These are phyloP conservation scores for Redunca redunca DNA, from an alignment of 2,113 vertebrate genomes.

Conservation along the genomic window DNA sequence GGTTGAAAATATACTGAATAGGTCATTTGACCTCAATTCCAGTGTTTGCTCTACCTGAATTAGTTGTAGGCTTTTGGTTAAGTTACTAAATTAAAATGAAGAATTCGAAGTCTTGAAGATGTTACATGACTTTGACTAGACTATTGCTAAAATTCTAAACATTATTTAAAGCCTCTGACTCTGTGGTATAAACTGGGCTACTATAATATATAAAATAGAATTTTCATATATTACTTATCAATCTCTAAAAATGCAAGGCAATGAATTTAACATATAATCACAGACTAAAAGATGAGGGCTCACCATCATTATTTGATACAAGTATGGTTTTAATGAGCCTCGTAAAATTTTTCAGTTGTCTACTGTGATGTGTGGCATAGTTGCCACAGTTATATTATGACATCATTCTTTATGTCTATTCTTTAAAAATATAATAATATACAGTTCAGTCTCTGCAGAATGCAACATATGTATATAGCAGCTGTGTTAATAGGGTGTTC, in stretches of 20 bases:
- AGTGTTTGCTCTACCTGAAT: not conserved
- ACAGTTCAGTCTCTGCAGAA: not conserved
- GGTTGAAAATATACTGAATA: not conserved
- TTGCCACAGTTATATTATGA: not conserved
- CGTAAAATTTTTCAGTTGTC: not conserved
- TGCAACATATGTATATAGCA: not conserved
- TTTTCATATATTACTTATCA: not conserved
- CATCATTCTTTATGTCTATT: not conserved
- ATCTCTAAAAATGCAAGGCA: not conserved
- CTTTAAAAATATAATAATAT: not conserved
- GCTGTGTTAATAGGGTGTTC: constrained; percentile 25
- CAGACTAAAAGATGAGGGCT: not conserved
- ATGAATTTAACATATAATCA: not conserved
- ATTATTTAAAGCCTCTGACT: not conserved
- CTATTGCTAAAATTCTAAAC: not conserved
- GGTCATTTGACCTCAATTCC: not conserved
- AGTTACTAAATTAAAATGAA: not conserved
- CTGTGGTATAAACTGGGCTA: not conserved
- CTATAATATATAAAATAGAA: not conserved
- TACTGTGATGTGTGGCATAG: not conserved
- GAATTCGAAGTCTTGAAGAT: not conserved
- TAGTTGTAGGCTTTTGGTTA: not conserved
- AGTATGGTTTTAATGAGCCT: not conserved
- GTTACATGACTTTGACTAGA: not conserved
- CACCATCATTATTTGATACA: not conserved